Percentiles rank a stretch among this genome's conserved stretches.
phyloP scores from a whole-genome alignment of 2,888 invertebrate species.

The Megastigmus dorsalis region DNA sequence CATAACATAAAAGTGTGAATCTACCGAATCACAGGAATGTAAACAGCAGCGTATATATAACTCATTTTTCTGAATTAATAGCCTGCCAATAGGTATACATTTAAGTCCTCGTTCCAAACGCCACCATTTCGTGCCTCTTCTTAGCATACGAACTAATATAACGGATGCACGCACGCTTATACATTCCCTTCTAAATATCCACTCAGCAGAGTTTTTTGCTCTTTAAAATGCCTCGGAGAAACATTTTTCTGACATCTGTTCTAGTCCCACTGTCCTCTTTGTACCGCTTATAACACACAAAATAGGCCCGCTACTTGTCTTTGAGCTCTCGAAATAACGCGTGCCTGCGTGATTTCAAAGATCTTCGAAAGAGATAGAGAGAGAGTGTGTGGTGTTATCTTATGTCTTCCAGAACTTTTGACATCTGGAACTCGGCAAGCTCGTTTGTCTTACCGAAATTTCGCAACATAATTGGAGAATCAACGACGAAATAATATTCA shows the following conservation, averaged over 20 bases:
- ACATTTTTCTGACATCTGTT: neutral
- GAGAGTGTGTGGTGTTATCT: neutral
- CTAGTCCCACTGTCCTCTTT: neutral
- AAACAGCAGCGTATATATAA: too few relatives aligned
- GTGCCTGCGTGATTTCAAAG: conserved; percentile 9
- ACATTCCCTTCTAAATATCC: too few relatives aligned
- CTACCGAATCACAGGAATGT: too few relatives aligned
- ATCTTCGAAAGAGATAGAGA: too few relatives aligned
- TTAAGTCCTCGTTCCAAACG: too few relatives aligned
- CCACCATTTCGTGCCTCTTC: too few relatives aligned
- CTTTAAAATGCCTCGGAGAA: neutral
- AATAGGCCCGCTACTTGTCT: neutral
- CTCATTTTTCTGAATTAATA: too few relatives aligned
- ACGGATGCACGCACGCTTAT: too few relatives aligned
- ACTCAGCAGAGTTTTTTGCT: too few relatives aligned
- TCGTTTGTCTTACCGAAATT: conserved; percentile 71
- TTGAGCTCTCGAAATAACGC: neutral
- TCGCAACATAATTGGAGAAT: conserved; percentile 71
- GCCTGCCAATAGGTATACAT: too few relatives aligned
- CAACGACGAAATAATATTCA: conserved; percentile 39
- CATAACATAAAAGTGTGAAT: too few relatives aligned
- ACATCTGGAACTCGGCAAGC: conserved; percentile 71
- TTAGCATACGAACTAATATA: too few relatives aligned
- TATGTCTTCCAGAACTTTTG: conserved; percentile 54
- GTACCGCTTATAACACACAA: neutral